Evolutionary conservation across 2,797 vertebrate genomes (phyloP), one percentile per base, ranked within the genome.

Genomic region (Silurus lanzhouensis): DNA sequence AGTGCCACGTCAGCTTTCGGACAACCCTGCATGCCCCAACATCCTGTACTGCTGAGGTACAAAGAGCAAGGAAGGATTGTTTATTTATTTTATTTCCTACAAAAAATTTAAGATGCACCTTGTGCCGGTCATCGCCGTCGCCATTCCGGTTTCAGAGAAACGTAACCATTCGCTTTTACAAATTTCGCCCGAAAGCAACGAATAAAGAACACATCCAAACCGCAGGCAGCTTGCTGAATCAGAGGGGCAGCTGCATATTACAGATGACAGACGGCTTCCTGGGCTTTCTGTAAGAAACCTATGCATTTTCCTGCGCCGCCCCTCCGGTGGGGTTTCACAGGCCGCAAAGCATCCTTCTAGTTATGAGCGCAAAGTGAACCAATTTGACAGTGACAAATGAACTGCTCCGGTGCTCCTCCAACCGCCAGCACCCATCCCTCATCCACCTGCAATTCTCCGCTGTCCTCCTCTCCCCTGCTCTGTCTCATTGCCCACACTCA

Each of bases 321-420:
- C 88, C 88, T 87, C 90, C 4, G 86, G 38, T 66, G 70, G 72
- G 86, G 38, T 52, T 64, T 64, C 15, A 52, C 55, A 80, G 90
- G 88, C 86, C 90, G 90, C 87, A 91, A 91, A 90, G 89, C 78
- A 90, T 94, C 91, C 93, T 94, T 92, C 91, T 92, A 91, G 93
- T 94, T 95, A 95, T 90, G 92, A 93, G 93, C 92, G 93, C 93
- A 93, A 94, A 93, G 91, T 92, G 92, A 94, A 93, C 92, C 92
- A 93, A 94, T 93, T 91, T 93, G 94, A 95, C 95, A 95, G 93
- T 95, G 94, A 95, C 93, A 94, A 94, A 96, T 94, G 93, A 94
- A 94, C 90, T 93, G 89, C 92, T 92, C 93, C 91, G 85, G 85
- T 89, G 90, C 55, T 74, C 83, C 89, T 89, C 91, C 93, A 93